Conservation (phyloP, 2,888 invertebrate genomes). For the Diaperis boleti region DNA sequence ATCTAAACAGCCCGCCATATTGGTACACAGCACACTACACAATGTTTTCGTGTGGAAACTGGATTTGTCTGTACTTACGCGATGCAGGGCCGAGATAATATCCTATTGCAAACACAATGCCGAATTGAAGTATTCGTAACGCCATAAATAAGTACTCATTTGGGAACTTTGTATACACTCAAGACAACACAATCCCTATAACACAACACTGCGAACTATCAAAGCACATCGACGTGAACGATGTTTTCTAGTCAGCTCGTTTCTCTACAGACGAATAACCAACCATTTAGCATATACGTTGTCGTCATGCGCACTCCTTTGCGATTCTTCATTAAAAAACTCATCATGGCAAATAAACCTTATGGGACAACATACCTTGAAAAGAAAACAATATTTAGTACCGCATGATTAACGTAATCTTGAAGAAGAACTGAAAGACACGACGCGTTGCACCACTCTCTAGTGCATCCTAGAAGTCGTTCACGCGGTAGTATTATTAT, state of each 20-base stretch:
- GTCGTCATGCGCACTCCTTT: conserved; percentile 52
- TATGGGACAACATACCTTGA: background rate
- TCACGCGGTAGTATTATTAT: background rate
- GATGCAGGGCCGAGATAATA: conserved; percentile 57
- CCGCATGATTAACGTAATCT: background rate
- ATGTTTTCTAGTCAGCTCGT: conserved; percentile 57
- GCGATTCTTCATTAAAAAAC: conserved; percentile 26
- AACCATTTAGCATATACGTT: conserved; percentile 54
- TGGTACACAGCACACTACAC: conserved; percentile 51
- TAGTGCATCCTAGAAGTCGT: background rate
- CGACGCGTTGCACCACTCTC: no score
- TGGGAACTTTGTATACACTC: conserved; percentile 67
- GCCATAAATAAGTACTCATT: conserved; percentile 83
- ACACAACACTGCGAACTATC: conserved; percentile 54
- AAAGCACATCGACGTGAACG: conserved; percentile 66
- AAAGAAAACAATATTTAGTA: conserved; percentile 8
- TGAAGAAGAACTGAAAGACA: background rate
- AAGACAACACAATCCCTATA: conserved; percentile 52
- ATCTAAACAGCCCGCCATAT: conserved; percentile 56
- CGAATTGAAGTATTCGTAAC: conserved; percentile 81
- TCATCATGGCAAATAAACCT: conserved; percentile 11
- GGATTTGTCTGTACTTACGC: conserved; percentile 51
- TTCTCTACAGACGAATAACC: conserved; percentile 53
- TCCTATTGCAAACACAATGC: conserved; percentile 73
- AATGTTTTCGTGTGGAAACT: conserved; percentile 45